A percentile compares a stretch with the other conserved stretches of the same genome.
Conservation (phyloP, 2,797 vertebrate genomes). For the Pseudocheirus occidentalis region DNA sequence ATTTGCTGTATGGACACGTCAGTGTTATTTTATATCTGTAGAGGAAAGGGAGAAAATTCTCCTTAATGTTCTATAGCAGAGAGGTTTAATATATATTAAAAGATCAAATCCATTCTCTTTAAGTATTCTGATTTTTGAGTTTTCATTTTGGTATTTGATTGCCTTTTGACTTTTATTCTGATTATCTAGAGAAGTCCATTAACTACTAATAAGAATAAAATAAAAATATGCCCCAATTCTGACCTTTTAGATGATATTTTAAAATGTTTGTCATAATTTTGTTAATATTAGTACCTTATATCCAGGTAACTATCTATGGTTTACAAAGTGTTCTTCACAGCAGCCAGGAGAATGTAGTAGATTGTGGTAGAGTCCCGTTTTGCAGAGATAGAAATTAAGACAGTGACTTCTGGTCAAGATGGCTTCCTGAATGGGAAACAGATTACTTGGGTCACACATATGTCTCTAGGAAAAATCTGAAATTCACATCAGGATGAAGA, state of each 20-base stretch:
- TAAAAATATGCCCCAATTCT: conserved; percentile 23
- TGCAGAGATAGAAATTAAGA: background rate
- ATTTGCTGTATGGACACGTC: conserved; percentile 77
- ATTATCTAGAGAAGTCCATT: conserved; percentile 38
- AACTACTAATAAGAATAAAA: conserved; percentile 25
- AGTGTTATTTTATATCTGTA: conserved; percentile 55
- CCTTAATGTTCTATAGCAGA: conserved; percentile 54
- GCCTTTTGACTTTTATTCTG: conserved; percentile 11
- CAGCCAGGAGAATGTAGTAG: background rate
- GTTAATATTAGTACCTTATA: conserved; percentile 17
- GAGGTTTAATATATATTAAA: conserved; percentile 47
- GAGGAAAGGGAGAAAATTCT: conserved; percentile 44
- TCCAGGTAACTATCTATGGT: background rate
- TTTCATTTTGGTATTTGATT: conserved; percentile 58
- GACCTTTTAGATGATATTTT: conserved; percentile 52
- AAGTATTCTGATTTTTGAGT: conserved; percentile 54
- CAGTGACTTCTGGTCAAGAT: background rate
- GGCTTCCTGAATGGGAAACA: background rate
- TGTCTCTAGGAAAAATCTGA: background rate
- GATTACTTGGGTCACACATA: background rate
- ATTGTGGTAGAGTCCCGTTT: background rate
- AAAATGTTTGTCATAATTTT: background rate
- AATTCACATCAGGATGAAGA: background rate
- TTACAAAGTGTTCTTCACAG: background rate
- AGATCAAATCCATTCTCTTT: conserved; percentile 62